phyloP scores from a whole-genome alignment of 2,113 vertebrate species.

The Phylloscopus trochilus region DNA sequence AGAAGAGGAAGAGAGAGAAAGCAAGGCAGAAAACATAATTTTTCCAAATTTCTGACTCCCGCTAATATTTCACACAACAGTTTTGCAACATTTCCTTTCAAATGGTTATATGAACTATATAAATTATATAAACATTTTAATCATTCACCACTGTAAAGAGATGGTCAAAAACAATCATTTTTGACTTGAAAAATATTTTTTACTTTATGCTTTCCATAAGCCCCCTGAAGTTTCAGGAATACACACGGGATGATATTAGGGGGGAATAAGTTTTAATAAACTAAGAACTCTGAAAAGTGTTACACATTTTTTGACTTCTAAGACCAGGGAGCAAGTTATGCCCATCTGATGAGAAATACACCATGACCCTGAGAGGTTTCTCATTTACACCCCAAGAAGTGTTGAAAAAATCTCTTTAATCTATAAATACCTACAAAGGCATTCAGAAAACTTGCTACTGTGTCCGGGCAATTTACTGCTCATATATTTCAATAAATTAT shows the following conservation, averaged over 20 bases:
- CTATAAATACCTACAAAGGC: neutral
- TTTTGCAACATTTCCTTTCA: neutral
- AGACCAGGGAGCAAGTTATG: neutral
- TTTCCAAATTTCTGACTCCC: neutral
- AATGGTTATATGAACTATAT: neutral
- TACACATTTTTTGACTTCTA: neutral
- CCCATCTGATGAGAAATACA: neutral
- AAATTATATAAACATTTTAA: neutral
- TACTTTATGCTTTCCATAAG: neutral
- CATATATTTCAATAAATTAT: conserved; percentile 47
- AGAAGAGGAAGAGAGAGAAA: neutral
- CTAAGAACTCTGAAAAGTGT: neutral
- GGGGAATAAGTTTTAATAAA: neutral
- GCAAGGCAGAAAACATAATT: neutral
- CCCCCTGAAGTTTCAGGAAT: neutral
- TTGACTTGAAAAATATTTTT: neutral
- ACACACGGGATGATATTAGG: accelerated
- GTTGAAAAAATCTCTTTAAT: neutral
- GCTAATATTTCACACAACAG: neutral
- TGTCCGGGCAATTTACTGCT: neutral
- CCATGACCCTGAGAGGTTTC: neutral
- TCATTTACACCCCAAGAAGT: neutral
- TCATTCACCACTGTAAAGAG: neutral
- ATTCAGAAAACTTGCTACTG: neutral
- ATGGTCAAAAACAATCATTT: neutral